Base-by-base conservation (phyloP, 37 sponge, comb jelly and placozoan genomes). In the Diacarnus erythraeanus region DNA sequence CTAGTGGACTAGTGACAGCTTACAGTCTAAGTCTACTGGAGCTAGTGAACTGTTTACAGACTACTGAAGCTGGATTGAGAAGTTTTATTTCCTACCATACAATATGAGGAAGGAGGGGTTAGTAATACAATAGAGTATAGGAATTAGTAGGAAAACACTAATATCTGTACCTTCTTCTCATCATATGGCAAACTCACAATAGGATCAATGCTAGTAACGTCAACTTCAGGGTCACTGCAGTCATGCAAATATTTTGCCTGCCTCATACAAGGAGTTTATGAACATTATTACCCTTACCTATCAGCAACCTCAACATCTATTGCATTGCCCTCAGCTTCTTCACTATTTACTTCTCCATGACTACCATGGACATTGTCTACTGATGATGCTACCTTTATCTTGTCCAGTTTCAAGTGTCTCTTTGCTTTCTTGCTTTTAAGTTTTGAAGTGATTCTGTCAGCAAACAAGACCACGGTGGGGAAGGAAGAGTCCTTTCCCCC, bases 121-220 rank as follows among this genome's bases (percentile, higher is more conserved):
- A 54, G 18, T 21, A 12, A 54, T 18, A 54, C n/a, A 69, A 10
- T 12, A 15, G 38, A 4, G 23, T 23, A 36, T 34, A 12, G 39
- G 39, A 17, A 36, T 15, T 17, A 17, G 39, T 12, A 36, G 8
- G 39, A 17, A 69, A 15, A 36, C 10, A 37, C n/a, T n/a, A n/a
- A n/a, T n/a, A 30, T 40, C 37, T 54, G 36, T 74, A 92, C 93
- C 60, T 92, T 78, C 42, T 36, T 41, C 59, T 79, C 75, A 57
- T 83, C 77, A 38, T 70, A 78, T 20, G 88, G 88, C 17, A 81
- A 76, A 22, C n/a, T 29, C 1, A 76, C 59, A 2, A 33, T 20
- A 33, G 76, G 76, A 9, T 65, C 81, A 51, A 80, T 69, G 18
- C 71, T 30, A 42, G 60, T 78, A 12, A 87, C 87, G 59, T 87